These are phyloP conservation scores for Pachycephus smyrnensis DNA, from an alignment of 2,888 invertebrate genomes.

Conservation along the genomic window DNA sequence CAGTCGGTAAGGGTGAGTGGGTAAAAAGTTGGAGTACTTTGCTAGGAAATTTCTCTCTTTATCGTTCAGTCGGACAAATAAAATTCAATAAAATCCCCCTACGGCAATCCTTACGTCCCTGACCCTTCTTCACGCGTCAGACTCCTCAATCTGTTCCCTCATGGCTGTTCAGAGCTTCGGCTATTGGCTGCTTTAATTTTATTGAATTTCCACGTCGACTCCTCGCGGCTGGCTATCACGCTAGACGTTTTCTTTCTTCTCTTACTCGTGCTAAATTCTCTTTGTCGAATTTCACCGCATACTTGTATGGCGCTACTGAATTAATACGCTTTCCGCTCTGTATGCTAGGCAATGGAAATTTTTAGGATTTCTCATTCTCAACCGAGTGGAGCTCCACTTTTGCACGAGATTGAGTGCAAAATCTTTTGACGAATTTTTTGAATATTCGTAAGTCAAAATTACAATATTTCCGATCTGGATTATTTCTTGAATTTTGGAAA, in stretches of 20 bases:
- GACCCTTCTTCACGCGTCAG: background rate
- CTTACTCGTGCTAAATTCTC: background rate
- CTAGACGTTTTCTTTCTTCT: background rate
- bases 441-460: background rate
- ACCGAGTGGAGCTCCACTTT: background rate
- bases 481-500: background rate
- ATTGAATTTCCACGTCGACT: background rate
- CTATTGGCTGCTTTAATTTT: background rate
- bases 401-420: background rate
- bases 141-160: background rate
- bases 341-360: no score
- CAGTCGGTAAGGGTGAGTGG: background rate
- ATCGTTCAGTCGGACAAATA: constrained; percentile 11
- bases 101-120: background rate
- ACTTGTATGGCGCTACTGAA: background rate
- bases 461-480: background rate
- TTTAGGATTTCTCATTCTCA: background rate
- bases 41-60: background rate
- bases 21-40: background rate
- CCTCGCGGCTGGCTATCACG: background rate
- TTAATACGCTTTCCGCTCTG: background rate
- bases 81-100: constrained; percentile 14
- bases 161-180: background rate
- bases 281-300: background rate
- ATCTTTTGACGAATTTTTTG: background rate